Evolutionary conservation across 2,797 vertebrate species (phyloP), one percentile per base, ranked within the genome.

Genomic region (Parauchenoglanis punctatus): DNA sequence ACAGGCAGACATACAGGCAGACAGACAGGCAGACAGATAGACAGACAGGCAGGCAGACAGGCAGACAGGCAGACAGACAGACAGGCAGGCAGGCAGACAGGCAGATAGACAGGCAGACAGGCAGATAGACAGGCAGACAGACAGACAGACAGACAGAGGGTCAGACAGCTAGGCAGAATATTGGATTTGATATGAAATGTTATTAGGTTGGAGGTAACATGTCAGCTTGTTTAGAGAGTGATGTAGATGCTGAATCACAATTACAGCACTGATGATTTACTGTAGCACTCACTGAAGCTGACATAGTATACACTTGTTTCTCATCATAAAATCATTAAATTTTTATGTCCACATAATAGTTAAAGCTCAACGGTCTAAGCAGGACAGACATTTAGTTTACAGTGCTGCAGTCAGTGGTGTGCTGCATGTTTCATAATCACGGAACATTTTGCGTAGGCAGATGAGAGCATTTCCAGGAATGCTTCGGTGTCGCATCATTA

Each of bases 401-500:
- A 46, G 49, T 44, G 54, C 61, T 52, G 31, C 65, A 31, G n/a
- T 61, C 35, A 20, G 8, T 23, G 54, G 31, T 61, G 56, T 0
- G 23, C 61, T 72, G 63, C 15, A 2, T 4, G 23, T 28, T 25
- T 70, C 54, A 15, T 73, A 70, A 87, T 67, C 86, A 85, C 15
- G 52, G 23, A 59, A 46, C 76, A 20, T 78, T 67, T 85, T 88
- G 61, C 65, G 80, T 86, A 85, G 31, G 81, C 85, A 65, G 67
- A 77, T n/a, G 61, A 52, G 63, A 61, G 78, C 61, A 87, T 77
- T 90, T 91, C 87, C 89, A 75, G 85, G 87, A 89, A 89, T 15
- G 23, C 15, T 10, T 84, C 18, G 2, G 28, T 73, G 78, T 85
- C 80, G 70, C 49, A 78, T 61, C 84, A 89, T 90, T 88, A 90